Evolutionary conservation across 2,888 invertebrate genomes (phyloP), one percentile per base, ranked within the genome.

Genomic region (Ophioninae sp.): DNA sequence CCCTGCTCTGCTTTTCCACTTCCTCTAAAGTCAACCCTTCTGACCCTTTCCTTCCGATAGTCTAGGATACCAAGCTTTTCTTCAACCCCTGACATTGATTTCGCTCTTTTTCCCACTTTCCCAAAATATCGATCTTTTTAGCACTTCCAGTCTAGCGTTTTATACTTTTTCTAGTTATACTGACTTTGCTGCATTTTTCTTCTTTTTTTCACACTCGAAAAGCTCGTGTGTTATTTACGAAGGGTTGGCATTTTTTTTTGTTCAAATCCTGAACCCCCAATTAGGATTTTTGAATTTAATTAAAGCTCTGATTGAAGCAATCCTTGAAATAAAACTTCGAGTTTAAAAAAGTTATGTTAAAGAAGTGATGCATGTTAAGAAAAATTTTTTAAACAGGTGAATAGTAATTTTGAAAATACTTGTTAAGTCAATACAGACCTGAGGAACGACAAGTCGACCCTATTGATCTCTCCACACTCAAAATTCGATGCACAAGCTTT

Each of bases 401-500:
- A 30, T 30, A 30, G 30, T 30, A 51, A 51, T 10, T 17, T 51
- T 51, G 51, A 10, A 51, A 17, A 10, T 23, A 56, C 30, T 37
- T 22, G 8, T 65, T n/a, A 20, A n/a, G 8, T 75, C 2, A 22
- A 65, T 51, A 17, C 17, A 58, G 22, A 37, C 61, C 20, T 20
- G 23, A 39, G 37, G 22, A 23, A 23, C 5, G 39, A 41, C 22
- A 5, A 61, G 22, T 5, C 17, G 59, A 72, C 7, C 39, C 51
- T 37, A 37, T 20, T 51, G 64, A 10, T 30, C 13, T 56, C 51
- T n/a, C 58, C 6, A 71, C 22, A 61, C 44, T 68, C 76, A 41
- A 22, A 22, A 51, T 69, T 59, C 71, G 59, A 61, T 65, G 41
- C 30, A 65, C 30, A 37, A 44, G 22, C 61, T 67, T 0, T 56